Percentiles rank a stretch among this genome's conserved stretches.
Evolutionary conservation across 2,113 vertebrate genomes (phyloP).

Genomic region (Phocoena phocoena): DNA sequence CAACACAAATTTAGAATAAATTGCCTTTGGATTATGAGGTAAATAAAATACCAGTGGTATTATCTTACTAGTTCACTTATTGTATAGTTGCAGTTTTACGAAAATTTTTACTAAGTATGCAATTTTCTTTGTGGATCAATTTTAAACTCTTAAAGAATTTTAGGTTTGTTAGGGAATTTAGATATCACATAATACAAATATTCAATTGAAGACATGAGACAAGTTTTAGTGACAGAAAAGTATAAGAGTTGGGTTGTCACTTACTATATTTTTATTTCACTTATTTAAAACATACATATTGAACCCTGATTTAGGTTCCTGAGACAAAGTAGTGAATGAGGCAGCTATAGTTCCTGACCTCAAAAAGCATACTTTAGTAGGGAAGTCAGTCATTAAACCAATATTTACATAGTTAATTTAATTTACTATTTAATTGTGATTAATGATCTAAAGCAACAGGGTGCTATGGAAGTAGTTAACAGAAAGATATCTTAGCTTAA

Average conservation of each 20-base stretch:
- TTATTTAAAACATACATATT: not conserved
- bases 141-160: not conserved
- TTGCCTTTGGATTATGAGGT: not conserved
- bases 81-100: not conserved
- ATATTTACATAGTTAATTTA: constrained; percentile 74
- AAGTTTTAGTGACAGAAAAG: not conserved
- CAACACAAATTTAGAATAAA: not conserved
- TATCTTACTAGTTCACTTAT: not conserved
- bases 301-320: not conserved
- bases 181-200: not conserved
- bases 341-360: not conserved
- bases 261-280: not conserved
- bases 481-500: not conserved
- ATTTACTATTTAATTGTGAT: constrained; percentile 68
- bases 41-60: not conserved
- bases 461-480: constrained; percentile 9
- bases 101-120: not conserved
- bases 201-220: not conserved
- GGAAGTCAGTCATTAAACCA: constrained; percentile 54
- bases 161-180: not conserved
- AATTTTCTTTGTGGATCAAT: not conserved
- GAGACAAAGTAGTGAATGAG: not conserved
- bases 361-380: not conserved
- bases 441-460: constrained; percentile 64
- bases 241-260: not conserved